Conservation (phyloP, 53 echinoderm and acorn worm species). For the Henricia sp. region DNA sequence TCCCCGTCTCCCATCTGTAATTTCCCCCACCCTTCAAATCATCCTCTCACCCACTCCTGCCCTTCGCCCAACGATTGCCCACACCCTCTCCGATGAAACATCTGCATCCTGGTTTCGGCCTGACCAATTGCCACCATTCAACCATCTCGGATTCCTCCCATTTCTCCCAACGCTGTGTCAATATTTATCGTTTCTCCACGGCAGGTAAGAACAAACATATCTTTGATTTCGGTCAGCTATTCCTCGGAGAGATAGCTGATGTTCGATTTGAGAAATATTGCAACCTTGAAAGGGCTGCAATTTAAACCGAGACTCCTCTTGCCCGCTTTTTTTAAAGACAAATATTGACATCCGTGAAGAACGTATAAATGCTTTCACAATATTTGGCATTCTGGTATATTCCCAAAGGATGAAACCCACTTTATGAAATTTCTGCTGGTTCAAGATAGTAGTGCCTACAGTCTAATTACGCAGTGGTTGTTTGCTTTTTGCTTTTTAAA, state of each 20-base stretch:
- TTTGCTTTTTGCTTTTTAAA: no score
- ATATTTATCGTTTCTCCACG: conserved; percentile 15
- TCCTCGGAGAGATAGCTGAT: neutral
- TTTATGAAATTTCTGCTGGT: no score
- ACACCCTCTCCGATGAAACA: conserved; percentile 27
- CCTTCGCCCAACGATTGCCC: neutral
- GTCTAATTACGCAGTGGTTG: no score
- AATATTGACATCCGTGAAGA: no score
- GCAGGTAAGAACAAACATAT: conserved; percentile 26
- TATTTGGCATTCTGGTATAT: no score
- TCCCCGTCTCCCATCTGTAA: neutral
- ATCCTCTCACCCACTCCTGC: neutral
- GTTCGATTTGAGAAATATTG: neutral
- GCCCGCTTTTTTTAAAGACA: no score
- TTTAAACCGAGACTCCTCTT: no score
- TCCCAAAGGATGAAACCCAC: no score
- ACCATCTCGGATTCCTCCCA: conserved; percentile 2
- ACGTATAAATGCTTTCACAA: no score
- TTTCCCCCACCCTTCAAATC: neutral
- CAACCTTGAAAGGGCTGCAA: conserved; percentile 39
- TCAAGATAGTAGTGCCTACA: no score
- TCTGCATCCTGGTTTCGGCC: neutral
- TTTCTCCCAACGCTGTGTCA: conserved; percentile 18
- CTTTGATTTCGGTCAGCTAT: neutral
- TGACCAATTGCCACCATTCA: neutral